Conservation (phyloP, 2,797 vertebrate species). For the Tokudaia muenninki region DNA sequence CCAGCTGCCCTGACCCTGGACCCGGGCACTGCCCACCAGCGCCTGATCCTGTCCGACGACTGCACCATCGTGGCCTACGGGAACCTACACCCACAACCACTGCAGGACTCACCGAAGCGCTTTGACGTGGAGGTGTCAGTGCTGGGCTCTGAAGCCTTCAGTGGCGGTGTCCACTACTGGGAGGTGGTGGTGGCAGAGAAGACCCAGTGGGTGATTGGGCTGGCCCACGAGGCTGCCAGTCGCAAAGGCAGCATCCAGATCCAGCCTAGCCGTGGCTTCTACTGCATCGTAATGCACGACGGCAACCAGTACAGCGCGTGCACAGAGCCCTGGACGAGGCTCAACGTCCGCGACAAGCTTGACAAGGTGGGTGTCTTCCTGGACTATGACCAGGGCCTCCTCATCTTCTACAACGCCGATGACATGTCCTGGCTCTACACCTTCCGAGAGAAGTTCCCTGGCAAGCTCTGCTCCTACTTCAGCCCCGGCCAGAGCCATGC, state of each 20-base stretch:
- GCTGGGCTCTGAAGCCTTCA: conserved; percentile 94
- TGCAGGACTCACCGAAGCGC: conserved; percentile 97
- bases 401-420: conserved; percentile 98
- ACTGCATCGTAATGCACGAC: conserved; percentile 99
- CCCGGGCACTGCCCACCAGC: conserved; percentile 97
- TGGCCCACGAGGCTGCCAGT: conserved; percentile 95
- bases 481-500: conserved; percentile 99
- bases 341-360: conserved; percentile 97
- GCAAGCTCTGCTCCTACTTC: conserved; percentile 97
- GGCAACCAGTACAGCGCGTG: conserved; percentile 99
- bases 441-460: conserved; percentile 95
- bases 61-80: conserved; percentile 99
- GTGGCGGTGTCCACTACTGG: conserved; percentile 96
- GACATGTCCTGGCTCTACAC: conserved; percentile 99
- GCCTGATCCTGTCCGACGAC: conserved; percentile 97
- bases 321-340: conserved; percentile 98
- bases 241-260: conserved; percentile 99
- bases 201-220: conserved; percentile 99
- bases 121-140: conserved; percentile 98
- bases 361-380: conserved; percentile 99
- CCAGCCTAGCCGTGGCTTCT: conserved; percentile 97
- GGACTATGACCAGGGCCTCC: conserved; percentile 96
- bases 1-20: conserved; percentile 96
- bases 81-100: conserved; percentile 96
- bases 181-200: conserved; percentile 99